Evolutionary conservation across 2,888 invertebrate genomes (phyloP).

Genomic region (Phasia obesa): DNA sequence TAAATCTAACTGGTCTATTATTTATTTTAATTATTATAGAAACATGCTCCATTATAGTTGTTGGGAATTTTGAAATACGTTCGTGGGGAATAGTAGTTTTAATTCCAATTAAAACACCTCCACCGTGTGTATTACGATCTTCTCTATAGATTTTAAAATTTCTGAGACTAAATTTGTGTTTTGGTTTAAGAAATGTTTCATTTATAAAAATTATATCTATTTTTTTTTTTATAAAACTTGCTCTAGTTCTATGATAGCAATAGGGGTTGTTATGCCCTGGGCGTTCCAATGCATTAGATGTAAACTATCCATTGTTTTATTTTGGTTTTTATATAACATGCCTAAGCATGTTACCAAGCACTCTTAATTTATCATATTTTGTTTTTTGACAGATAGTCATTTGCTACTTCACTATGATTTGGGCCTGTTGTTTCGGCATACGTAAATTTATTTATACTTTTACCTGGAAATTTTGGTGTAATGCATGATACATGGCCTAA

Average conservation of each 20-base stretch:
- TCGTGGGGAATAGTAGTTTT: slow-evolving; percentile 18
- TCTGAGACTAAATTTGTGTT: slow-evolving; percentile 21
- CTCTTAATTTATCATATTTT: no score
- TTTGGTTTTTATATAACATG: no score
- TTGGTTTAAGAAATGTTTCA: no score
- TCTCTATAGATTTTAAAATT: slow-evolving; percentile 32
- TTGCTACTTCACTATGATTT: background rate
- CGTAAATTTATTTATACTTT: slow-evolving; percentile 9
- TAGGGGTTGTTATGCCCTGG: slow-evolving; percentile 39
- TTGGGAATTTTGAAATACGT: slow-evolving; percentile 8
- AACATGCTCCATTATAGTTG: slow-evolving; percentile 22
- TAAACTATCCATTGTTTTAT: slow-evolving; percentile 33
- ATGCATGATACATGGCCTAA: background rate
- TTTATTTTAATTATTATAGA: slow-evolving; percentile 12
- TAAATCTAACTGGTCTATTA: slow-evolving; percentile 18
- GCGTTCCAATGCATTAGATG: slow-evolving; percentile 42
- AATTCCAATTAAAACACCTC: slow-evolving; percentile 39
- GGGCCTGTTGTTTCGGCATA: background rate
- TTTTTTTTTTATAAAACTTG: slow-evolving; percentile 18
- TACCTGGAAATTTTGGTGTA: slow-evolving; percentile 6
- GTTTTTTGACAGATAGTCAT: background rate
- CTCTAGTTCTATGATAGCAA: slow-evolving; percentile 2
- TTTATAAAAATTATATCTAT: slow-evolving; percentile 30
- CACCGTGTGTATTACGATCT: slow-evolving; percentile 22
- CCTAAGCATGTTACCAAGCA: no score